phyloP scores from a whole-genome alignment of 1,140 invertebrate species.

The Lepidurus packardi region DNA sequence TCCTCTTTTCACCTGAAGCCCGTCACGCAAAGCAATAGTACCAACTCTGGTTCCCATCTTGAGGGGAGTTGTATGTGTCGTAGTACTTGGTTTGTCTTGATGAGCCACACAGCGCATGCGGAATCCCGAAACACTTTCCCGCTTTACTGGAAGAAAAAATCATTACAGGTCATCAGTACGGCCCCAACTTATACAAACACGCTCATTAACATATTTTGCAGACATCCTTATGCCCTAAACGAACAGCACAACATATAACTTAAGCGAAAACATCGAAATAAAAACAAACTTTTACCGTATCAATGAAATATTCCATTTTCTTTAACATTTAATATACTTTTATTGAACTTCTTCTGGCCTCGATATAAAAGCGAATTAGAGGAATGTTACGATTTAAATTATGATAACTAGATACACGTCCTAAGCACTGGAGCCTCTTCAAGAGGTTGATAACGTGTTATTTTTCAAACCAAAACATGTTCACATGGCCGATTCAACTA shows the following conservation, averaged over 20 bases:
- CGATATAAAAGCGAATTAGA: no score
- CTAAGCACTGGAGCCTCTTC: background rate
- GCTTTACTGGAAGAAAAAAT: background rate
- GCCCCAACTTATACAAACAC: background rate
- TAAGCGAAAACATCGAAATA: no score
- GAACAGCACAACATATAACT: no score
- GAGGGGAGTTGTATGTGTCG: background rate
- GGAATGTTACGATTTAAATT: no score
- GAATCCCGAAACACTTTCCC: background rate
- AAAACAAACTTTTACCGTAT: no score
- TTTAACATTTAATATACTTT: no score
- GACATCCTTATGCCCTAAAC: no score
- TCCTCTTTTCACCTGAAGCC: background rate
- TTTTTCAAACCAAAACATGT: background rate
- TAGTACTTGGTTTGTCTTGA: background rate
- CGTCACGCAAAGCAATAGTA: conserved; percentile 15
- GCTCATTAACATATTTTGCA: background rate
- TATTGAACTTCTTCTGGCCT: no score
- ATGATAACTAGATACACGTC: no score
- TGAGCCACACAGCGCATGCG: background rate
- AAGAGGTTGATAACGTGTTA: background rate
- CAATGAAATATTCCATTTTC: no score
- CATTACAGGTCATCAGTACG: background rate
- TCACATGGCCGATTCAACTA: conserved; percentile 6
- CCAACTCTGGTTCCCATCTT: background rate